These are phyloP conservation scores for Hystrix cristata DNA, from an alignment of 2,113 vertebrate species.

Conservation along the genomic window DNA sequence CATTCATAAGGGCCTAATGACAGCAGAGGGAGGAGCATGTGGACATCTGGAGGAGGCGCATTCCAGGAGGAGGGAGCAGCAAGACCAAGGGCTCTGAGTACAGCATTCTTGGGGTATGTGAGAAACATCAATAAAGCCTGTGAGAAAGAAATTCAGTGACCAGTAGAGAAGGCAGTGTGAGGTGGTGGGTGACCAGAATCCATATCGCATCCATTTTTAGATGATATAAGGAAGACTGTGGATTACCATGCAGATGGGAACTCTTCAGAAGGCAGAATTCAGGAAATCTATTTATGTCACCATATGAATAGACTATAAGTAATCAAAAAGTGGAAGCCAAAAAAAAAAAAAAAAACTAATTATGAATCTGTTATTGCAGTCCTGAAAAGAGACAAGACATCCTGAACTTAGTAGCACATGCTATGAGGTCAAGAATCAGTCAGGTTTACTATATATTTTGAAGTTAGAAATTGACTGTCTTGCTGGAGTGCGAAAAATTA, in stretches of 20 bases:
- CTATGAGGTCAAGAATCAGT: background rate
- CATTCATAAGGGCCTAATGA: background rate
- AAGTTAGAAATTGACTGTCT: background rate
- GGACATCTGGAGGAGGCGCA: rapidly evolving
- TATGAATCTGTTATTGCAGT: background rate
- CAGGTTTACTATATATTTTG: background rate
- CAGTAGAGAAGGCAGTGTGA: background rate
- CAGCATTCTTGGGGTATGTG: background rate
- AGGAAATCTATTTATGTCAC: background rate
- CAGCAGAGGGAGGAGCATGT: background rate
- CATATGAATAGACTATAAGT: background rate
- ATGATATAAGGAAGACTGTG: background rate
- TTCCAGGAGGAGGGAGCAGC: background rate
- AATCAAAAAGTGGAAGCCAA: background rate
- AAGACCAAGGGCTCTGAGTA: background rate
- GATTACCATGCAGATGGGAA: background rate
- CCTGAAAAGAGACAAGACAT: background rate
- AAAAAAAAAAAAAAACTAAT: background rate
- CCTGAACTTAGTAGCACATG: background rate
- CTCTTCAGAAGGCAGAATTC: background rate
- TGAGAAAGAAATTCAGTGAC: background rate
- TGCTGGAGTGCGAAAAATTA: background rate
- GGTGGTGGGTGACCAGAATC: background rate
- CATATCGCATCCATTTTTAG: background rate
- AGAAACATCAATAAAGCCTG: background rate